A percentile compares a stretch with the other conserved stretches of the same genome.
Conservation (phyloP, 1,140 invertebrate species). For the Augochlora pura region DNA sequence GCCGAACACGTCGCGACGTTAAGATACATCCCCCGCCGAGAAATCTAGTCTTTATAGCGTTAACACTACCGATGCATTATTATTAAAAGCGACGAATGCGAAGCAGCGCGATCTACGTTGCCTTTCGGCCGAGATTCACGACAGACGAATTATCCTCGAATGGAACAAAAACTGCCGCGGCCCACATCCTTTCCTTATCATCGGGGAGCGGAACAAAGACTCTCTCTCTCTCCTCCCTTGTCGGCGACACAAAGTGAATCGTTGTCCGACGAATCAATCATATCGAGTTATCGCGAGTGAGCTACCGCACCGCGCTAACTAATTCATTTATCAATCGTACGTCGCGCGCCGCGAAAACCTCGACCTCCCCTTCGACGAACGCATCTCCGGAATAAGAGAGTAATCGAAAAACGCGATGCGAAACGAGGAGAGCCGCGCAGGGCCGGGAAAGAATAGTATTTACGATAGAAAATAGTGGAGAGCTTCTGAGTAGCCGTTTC, state of each 20-base stretch:
- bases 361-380: not conserved
- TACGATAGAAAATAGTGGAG: slow-evolving; percentile 48
- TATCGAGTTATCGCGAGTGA: slow-evolving; percentile 59
- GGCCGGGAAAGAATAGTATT: slow-evolving; percentile 44
- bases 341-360: not conserved
- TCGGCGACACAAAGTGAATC: slow-evolving; percentile 28
- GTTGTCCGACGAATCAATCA: slow-evolving; percentile 56
- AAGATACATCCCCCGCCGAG: slow-evolving; percentile 55
- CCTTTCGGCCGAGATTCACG: slow-evolving; percentile 48
- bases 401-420: not conserved
- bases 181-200: slow-evolving; percentile 4
- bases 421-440: slow-evolving; percentile 18
- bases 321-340: slow-evolving; percentile 16
- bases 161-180: not conserved
- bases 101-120: slow-evolving; percentile 59
- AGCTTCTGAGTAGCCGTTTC: slow-evolving; percentile 37
- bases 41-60: slow-evolving; percentile 72
- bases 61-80: slow-evolving; percentile 29
- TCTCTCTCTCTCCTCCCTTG: slow-evolving; percentile 24
- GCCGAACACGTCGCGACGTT: slow-evolving; percentile 29
- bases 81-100: slow-evolving; percentile 60
- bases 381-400: too few species aligned
- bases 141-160: slow-evolving; percentile 38
- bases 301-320: slow-evolving; percentile 32
- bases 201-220: slow-evolving; percentile 39